A percentile compares a stretch with the other conserved stretches of the same genome.
These are phyloP conservation scores for Archaeoteleia sp. DNA, from an alignment of 2,888 invertebrate genomes.

Conservation along the genomic window DNA sequence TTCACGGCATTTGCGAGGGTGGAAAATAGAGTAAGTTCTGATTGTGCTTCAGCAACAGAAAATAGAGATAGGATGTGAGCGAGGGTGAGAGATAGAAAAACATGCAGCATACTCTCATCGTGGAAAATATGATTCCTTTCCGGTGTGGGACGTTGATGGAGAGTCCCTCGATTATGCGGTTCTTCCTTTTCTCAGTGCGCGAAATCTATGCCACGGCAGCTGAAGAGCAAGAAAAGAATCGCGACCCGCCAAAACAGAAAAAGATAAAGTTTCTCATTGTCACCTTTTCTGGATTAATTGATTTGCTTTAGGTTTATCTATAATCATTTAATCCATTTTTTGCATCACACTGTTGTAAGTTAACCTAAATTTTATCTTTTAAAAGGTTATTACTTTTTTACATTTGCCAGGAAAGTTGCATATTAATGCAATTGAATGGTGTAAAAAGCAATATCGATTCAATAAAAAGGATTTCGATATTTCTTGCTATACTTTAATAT, in stretches of 20 bases:
- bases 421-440: too few relatives aligned
- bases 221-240: slow-evolving; percentile 45
- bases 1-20: slow-evolving; percentile 30
- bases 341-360: too few relatives aligned
- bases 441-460: too few relatives aligned
- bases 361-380: too few relatives aligned
- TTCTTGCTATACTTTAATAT: too few relatives aligned
- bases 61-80: slow-evolving; percentile 25
- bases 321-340: too few relatives aligned
- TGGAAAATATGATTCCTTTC: slow-evolving; percentile 57
- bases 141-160: slow-evolving; percentile 53
- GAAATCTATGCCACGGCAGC: slow-evolving; percentile 31
- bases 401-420: too few relatives aligned
- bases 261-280: slow-evolving; percentile 38
- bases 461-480: too few relatives aligned
- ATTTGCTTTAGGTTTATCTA: slow-evolving; percentile 20
- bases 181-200: slow-evolving; percentile 38
- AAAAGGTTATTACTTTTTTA: too few relatives aligned
- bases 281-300: slow-evolving; percentile 41
- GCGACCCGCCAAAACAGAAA: slow-evolving; percentile 33
- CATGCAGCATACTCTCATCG: slow-evolving; percentile 21
- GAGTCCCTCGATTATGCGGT: slow-evolving; percentile 51
- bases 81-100: slow-evolving; percentile 30
- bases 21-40: slow-evolving; percentile 38
- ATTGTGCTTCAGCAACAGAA: slow-evolving; percentile 35